These are phyloP conservation scores for Zophobas atratus DNA, from an alignment of 1,140 invertebrate genomes.

Conservation along the genomic window DNA sequence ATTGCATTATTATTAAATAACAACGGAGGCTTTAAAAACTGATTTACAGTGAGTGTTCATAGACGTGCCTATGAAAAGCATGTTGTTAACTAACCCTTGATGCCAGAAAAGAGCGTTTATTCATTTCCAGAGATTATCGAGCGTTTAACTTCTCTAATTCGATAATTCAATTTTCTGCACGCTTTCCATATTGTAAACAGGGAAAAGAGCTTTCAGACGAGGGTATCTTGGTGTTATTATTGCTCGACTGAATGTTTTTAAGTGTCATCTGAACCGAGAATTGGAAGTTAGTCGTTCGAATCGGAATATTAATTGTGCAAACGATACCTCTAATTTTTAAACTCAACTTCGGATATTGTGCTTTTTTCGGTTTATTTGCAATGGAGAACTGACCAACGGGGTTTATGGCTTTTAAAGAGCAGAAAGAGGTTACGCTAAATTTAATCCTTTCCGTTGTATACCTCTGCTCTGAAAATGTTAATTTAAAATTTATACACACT, in stretches of 20 bases:
- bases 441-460: background rate
- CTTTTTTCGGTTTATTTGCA: background rate
- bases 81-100: too few species aligned
- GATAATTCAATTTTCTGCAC: slow-evolving; percentile 5
- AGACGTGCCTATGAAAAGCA: too few species aligned
- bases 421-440: background rate
- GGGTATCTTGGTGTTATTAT: background rate
- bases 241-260: background rate
- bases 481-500: slow-evolving; percentile 10
- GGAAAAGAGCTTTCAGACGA: background rate
- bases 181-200: slow-evolving; percentile 18
- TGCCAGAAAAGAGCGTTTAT: background rate
- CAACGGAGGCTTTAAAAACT: too few species aligned
- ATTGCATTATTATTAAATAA: too few species aligned
- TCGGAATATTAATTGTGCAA: slow-evolving; percentile 17
- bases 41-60: too few species aligned
- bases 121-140: slow-evolving; percentile 1
- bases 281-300: slow-evolving; percentile 22
- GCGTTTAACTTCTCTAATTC: slow-evolving; percentile 2
- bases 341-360: background rate
- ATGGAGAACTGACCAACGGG: background rate
- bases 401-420: background rate
- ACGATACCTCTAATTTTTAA: slow-evolving; percentile 7
- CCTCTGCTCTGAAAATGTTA: background rate
- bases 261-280: slow-evolving; percentile 1